Evolutionary conservation across 2,113 vertebrate species (phyloP).

Genomic region (Mastomys natalensis): DNA sequence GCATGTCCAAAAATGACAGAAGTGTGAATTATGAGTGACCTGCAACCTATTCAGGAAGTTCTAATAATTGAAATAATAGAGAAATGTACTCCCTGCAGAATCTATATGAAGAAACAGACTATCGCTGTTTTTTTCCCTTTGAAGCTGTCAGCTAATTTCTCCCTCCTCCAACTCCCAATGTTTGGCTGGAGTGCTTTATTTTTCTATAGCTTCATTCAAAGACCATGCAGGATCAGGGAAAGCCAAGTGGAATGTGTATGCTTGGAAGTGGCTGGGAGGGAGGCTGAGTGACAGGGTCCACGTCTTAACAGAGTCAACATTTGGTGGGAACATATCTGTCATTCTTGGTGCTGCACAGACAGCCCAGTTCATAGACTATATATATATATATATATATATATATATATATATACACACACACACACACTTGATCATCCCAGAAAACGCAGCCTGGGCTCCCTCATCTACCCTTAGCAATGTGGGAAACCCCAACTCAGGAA

Average conservation of each 20-base stretch:
- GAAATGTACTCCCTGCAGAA: slow-evolving; percentile 83
- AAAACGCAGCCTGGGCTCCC: accelerated
- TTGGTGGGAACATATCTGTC: not conserved
- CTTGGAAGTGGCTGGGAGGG: not conserved
- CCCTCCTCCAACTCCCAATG: slow-evolving; percentile 48
- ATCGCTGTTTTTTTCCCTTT: slow-evolving; percentile 73
- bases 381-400: too few species aligned
- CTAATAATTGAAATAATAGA: slow-evolving; percentile 91
- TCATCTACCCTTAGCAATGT: not conserved
- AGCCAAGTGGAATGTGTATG: not conserved
- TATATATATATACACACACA: too few species aligned
- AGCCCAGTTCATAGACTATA: not conserved
- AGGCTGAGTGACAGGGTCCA: not conserved
- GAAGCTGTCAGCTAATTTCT: slow-evolving; percentile 75
- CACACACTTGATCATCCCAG: not conserved
- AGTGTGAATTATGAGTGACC: slow-evolving; percentile 90
- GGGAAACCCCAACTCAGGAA: slow-evolving; percentile 46
- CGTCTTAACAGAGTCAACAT: not conserved
- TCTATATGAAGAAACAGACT: slow-evolving; percentile 72
- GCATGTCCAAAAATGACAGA: slow-evolving; percentile 89
- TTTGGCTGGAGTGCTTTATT: slow-evolving; percentile 59
- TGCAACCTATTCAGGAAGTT: slow-evolving; percentile 90
- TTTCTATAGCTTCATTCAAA: slow-evolving; percentile 28
- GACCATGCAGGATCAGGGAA: slow-evolving; percentile 17
- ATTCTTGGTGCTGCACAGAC: not conserved